Evolutionary conservation across 2,797 vertebrate genomes (phyloP), one percentile per base, ranked within the genome.

Genomic region (Notamacropus eugenii): DNA sequence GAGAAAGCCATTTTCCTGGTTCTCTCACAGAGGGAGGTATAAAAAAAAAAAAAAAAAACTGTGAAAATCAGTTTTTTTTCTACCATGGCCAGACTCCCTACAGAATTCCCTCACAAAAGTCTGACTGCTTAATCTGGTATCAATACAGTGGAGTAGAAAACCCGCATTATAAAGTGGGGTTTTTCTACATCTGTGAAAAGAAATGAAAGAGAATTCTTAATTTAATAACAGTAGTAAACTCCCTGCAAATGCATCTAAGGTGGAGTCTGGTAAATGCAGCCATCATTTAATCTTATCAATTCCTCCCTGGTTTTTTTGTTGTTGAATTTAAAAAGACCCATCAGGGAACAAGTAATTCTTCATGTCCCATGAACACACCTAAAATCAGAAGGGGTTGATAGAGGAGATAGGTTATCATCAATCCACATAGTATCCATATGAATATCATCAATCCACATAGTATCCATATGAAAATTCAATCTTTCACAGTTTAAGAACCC

Each of bases 271-370:
- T 95, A 95, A 96, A 59, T 40, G 27, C 22, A 58, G 58, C 12
- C n/a, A 59, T 90, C 4, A 6, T 97, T 97, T 95, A 96, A 97
- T 95, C 93, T 97, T 96, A 92, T 9, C 1, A 52, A 74, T 96
- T 95, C 91, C 56, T 90, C 90, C 74, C 87, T 90, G 57, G 14
- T 67, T 97, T 96, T 95, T 96, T 95, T 92, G 54, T 90, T 90
- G 54, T 91, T 97, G 92, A 96, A 95, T 98, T 95, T 98, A 94
- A 96, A 93, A 97, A 98, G 96, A 95, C 90, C 58, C 90, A 56
- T 96, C 96, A 98, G 98, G 98, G 98, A 99, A 98, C 67, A 95
- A 93, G 94, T 96, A 97, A 98, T 98, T 98, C 95, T 96, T 98
- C 97, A 95, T 91, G 95, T 98, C 97, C 98, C 95, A 55, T 91